A percentile compares a stretch with the other conserved stretches of the same genome.
Evolutionary conservation across 2,113 vertebrate genomes (phyloP).

Genomic region (Corythornis vintsioides): DNA sequence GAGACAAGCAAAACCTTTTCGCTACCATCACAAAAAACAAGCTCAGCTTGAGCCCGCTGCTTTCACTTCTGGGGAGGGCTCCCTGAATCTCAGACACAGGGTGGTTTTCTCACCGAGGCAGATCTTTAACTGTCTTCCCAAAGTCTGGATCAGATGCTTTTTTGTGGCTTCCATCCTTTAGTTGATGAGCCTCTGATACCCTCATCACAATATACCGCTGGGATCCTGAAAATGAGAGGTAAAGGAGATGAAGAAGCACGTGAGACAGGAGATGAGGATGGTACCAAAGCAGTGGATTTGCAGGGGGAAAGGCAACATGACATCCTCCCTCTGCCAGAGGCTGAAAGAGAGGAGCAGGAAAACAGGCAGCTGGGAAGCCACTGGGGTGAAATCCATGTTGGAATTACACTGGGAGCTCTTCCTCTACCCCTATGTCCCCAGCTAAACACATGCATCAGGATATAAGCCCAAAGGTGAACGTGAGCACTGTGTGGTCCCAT

Average conservation of each 20-base stretch:
- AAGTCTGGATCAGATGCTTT: slow-evolving; percentile 82
- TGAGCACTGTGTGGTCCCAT: fast-evolving
- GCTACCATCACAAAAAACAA: not conserved
- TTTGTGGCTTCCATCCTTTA: slow-evolving; percentile 80
- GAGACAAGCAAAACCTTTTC: not conserved
- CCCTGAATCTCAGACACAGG: fast-evolving
- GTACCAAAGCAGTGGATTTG: fast-evolving
- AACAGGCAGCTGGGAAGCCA: not conserved
- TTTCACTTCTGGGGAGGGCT: not conserved
- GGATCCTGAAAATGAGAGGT: slow-evolving; percentile 75
- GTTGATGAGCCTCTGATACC: slow-evolving; percentile 86
- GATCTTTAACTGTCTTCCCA: slow-evolving; percentile 88
- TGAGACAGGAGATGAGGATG: fast-evolving
- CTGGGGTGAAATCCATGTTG: not conserved
- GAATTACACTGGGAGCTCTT: not conserved
- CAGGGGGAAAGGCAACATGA: fast-evolving
- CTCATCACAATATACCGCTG: slow-evolving; percentile 84
- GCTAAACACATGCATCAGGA: fast-evolving
- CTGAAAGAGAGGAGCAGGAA: not conserved
- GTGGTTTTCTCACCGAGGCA: slow-evolving; percentile 83
- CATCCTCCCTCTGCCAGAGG: not conserved
- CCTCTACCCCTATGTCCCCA: not conserved
- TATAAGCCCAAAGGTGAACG: fast-evolving
- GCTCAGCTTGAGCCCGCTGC: not conserved
- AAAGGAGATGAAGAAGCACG: fast-evolving